phyloP scores from a whole-genome alignment of 1,140 invertebrate genomes.

The Drosophila arawakana region DNA sequence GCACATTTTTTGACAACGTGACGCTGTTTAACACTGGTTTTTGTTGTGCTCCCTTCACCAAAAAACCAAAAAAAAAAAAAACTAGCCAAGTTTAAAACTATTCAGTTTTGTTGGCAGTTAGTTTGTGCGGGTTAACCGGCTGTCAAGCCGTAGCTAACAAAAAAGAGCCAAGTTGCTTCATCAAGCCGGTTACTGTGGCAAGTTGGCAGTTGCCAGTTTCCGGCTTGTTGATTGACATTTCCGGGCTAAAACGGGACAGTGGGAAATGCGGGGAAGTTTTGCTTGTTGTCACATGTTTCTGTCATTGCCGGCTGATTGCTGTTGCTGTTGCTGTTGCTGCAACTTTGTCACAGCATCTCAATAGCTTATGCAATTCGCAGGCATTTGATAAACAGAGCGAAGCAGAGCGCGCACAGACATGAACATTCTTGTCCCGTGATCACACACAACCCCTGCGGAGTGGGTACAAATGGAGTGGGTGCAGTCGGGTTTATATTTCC shows the following conservation, averaged over 20 bases:
- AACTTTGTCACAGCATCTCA: slow-evolving; percentile 36
- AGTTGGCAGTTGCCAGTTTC: slow-evolving; percentile 58
- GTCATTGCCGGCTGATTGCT: slow-evolving; percentile 29
- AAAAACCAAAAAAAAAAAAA: too few relatives aligned
- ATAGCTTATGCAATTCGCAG: slow-evolving; percentile 51
- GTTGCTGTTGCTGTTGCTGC: background rate
- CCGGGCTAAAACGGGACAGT: slow-evolving; percentile 24
- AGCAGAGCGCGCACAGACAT: slow-evolving; percentile 1
- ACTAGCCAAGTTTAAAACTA: background rate
- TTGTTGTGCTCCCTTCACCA: too few relatives aligned
- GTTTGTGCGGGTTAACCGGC: slow-evolving; percentile 19
- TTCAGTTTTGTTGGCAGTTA: background rate
- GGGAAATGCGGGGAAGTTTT: background rate
- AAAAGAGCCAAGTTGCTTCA: slow-evolving; percentile 37
- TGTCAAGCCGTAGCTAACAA: slow-evolving; percentile 21
- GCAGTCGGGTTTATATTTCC: background rate
- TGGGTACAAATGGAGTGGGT: background rate
- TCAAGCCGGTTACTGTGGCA: slow-evolving; percentile 68
- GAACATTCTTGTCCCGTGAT: background rate
- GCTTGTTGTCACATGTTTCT: slow-evolving; percentile 44
- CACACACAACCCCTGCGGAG: background rate
- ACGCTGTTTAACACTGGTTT: background rate
- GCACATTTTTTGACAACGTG: background rate
- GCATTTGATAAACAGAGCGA: slow-evolving; percentile 27
- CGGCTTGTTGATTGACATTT: slow-evolving; percentile 80